These are phyloP conservation scores for Oceanodroma leucorhoa DNA, from an alignment of 2,797 vertebrate genomes.

Conservation along the genomic window DNA sequence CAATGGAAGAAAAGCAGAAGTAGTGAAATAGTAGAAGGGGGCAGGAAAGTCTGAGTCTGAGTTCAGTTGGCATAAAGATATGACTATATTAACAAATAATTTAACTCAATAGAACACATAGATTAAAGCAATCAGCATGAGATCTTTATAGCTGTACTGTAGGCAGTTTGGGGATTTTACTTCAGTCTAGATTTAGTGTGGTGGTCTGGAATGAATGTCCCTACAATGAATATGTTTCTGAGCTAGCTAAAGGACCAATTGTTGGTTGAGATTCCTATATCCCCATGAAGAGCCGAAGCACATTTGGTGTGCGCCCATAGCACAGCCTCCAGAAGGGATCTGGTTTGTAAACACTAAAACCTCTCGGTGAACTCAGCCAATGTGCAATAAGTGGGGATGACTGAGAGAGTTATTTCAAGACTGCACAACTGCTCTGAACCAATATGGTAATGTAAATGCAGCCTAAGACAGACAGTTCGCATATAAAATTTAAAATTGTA, in stretches of 20 bases:
- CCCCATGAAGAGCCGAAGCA: neutral
- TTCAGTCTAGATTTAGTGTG: neutral
- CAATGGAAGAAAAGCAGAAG: neutral
- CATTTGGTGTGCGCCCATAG: neutral
- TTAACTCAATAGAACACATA: neutral
- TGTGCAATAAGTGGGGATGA: neutral
- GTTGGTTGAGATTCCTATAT: neutral
- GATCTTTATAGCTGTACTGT: neutral
- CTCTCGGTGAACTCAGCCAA: neutral
- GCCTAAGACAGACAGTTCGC: neutral
- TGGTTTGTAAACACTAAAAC: neutral
- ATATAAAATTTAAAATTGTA: constrained; percentile 40
- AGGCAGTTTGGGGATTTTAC: neutral
- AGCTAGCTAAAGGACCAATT: neutral
- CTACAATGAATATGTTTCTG: neutral
- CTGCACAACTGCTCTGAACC: constrained; percentile 20
- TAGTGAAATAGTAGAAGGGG: neutral
- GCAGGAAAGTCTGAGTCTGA: neutral
- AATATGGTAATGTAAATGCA: constrained; percentile 17
- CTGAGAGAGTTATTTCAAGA: constrained; percentile 41
- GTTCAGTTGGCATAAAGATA: neutral
- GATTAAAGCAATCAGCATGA: neutral
- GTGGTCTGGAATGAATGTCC: neutral
- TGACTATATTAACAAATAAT: neutral
- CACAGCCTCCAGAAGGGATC: neutral